Conservation (phyloP, 1,140 invertebrate genomes). For the Listronotus bonariensis region DNA sequence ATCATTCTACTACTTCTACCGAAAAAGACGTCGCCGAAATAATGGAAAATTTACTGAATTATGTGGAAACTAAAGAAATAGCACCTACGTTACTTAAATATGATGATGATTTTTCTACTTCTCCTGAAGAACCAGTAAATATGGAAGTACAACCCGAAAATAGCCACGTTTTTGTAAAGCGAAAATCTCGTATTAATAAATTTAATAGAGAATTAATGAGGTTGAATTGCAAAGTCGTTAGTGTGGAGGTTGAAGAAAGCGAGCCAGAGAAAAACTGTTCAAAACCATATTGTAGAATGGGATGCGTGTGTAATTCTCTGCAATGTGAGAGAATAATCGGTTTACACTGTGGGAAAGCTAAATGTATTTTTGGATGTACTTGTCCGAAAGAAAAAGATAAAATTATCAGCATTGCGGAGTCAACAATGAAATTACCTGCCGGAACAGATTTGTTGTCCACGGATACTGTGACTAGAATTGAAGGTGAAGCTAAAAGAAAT, state of each 20-base stretch:
- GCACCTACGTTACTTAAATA: slow-evolving; percentile 48
- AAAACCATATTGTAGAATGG: slow-evolving; percentile 55
- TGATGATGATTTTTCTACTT: slow-evolving; percentile 38
- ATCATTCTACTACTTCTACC: slow-evolving; percentile 1
- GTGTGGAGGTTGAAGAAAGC: slow-evolving; percentile 47
- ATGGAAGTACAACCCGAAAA: slow-evolving; percentile 12
- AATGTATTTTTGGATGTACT: slow-evolving; percentile 58
- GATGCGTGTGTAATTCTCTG: slow-evolving; percentile 59
- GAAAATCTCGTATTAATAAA: slow-evolving; percentile 39
- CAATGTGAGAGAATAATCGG: slow-evolving; percentile 40
- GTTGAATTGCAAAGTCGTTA: slow-evolving; percentile 55
- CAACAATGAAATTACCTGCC: slow-evolving; percentile 25
- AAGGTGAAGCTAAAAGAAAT: slow-evolving; percentile 54
- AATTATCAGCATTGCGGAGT: slow-evolving; percentile 4
- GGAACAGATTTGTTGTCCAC: slow-evolving; percentile 43
- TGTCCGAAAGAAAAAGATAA: slow-evolving; percentile 46
- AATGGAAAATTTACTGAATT: slow-evolving; percentile 50
- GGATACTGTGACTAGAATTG: slow-evolving; percentile 50
- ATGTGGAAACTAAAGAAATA: slow-evolving; percentile 52
- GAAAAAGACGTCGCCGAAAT: slow-evolving; percentile 38
- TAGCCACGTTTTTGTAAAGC: slow-evolving; percentile 26
- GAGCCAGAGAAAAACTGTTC: slow-evolving; percentile 45
- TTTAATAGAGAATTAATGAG: slow-evolving; percentile 51
- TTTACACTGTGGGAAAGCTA: slow-evolving; percentile 54
- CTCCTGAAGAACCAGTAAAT: slow-evolving; percentile 16